Evolutionary conservation across 92 coral and sea anemone species (phyloP).

Genomic region (Bergia puertoricense): DNA sequence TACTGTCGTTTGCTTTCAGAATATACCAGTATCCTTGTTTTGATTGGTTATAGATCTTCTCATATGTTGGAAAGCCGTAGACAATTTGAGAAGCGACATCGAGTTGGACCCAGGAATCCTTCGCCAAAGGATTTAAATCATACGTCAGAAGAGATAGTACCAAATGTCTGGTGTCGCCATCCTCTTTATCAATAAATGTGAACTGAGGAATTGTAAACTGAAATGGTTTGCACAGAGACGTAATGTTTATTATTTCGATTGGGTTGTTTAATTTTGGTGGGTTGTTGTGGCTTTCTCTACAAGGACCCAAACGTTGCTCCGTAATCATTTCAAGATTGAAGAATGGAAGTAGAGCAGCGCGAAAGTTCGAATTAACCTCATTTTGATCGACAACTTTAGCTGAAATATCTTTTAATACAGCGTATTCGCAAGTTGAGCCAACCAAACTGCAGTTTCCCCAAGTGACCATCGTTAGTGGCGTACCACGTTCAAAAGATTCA

Average conservation of each 20-base stretch:
- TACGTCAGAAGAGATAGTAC: constrained; percentile 48
- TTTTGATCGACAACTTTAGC: background rate
- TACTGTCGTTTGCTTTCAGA: constrained; percentile 48
- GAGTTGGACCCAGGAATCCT: constrained; percentile 42
- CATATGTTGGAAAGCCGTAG: constrained; percentile 46
- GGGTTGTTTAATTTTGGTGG: constrained; percentile 59
- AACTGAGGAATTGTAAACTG: constrained; percentile 46
- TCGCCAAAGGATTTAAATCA: constrained; percentile 35
- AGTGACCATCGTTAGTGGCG: constrained; percentile 20
- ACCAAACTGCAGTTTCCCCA: constrained; percentile 52
- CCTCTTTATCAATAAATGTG: constrained; percentile 72
- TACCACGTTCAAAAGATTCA: constrained; percentile 45
- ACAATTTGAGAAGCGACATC: constrained; percentile 23
- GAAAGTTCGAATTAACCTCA: constrained; percentile 62
- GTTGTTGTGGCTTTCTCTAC: constrained; percentile 39
- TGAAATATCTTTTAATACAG: constrained; percentile 4
- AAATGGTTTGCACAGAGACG: constrained; percentile 56
- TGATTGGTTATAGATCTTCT: constrained; percentile 15
- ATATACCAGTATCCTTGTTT: constrained; percentile 21
- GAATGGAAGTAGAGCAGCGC: constrained; percentile 59
- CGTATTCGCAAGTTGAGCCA: constrained; percentile 44
- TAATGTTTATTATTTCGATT: constrained; percentile 35
- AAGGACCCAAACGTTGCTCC: constrained; percentile 69
- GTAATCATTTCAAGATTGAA: constrained; percentile 56
- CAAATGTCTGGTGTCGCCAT: constrained; percentile 69